phyloP scores from a whole-genome alignment of 1,140 invertebrate species.

The Chironomus tepperi region DNA sequence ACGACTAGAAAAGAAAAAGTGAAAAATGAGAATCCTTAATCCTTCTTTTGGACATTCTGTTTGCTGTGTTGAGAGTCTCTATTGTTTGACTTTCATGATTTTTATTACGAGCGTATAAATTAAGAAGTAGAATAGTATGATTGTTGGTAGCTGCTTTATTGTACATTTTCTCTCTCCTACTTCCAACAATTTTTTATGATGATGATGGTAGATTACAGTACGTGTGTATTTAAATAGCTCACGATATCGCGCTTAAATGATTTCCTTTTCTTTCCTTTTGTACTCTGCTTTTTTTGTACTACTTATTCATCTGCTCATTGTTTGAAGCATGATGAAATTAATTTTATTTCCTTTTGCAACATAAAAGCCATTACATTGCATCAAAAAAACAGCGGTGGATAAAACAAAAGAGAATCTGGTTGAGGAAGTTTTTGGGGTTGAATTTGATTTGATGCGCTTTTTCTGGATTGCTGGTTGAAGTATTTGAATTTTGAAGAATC shows the following conservation, averaged over 20 bases:
- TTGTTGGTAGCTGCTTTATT: too few species aligned
- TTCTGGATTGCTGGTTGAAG: too few species aligned
- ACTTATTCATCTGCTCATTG: background rate
- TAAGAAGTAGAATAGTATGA: background rate
- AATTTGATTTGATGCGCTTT: too few species aligned
- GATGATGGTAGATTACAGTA: constrained; percentile 5
- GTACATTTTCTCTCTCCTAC: background rate
- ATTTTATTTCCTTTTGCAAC: background rate
- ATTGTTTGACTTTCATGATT: constrained; percentile 9
- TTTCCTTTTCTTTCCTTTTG: background rate
- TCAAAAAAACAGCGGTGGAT: background rate
- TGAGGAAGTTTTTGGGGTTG: too few species aligned
- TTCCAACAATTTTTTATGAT: background rate
- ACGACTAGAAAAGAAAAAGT: background rate
- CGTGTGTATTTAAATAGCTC: background rate
- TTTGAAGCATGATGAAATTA: background rate
- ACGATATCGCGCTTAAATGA: background rate
- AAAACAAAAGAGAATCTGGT: background rate
- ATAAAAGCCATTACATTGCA: background rate
- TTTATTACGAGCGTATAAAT: background rate
- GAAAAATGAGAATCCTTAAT: background rate
- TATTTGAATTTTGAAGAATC: too few species aligned
- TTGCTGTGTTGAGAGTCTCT: background rate
- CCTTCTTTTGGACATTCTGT: background rate
- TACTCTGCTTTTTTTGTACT: background rate